These are phyloP conservation scores for Diphyllodes magnificus DNA, from an alignment of 2,113 vertebrate genomes.

Conservation along the genomic window DNA sequence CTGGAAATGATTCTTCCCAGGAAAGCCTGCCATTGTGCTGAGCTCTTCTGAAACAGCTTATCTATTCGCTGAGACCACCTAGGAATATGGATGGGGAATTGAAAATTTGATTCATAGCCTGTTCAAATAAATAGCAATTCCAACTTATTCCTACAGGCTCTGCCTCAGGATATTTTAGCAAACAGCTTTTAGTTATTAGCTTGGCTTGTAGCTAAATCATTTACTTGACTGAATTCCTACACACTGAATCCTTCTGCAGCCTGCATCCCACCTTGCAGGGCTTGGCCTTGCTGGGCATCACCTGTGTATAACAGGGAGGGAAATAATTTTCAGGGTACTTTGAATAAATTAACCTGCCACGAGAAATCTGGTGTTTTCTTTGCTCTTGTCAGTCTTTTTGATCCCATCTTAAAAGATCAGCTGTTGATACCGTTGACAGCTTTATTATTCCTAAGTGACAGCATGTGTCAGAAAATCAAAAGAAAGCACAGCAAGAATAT, in stretches of 20 bases:
- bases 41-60: background rate
- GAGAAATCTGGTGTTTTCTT: background rate
- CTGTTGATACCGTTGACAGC: background rate
- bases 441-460: conserved; percentile 27
- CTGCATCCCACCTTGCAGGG: background rate
- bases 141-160: background rate
- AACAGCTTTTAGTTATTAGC: background rate
- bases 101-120: background rate
- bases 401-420: background rate
- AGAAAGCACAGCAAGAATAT: background rate
- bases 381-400: background rate
- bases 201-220: background rate
- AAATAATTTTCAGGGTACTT: background rate
- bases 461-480: conserved; percentile 10
- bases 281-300: background rate
- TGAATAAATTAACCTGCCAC: background rate
- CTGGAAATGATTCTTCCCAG: background rate
- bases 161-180: background rate
- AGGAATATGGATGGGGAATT: background rate
- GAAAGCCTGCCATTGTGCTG: background rate
- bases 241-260: background rate
- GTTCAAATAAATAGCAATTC: conserved; percentile 14
- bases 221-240: background rate
- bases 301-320: background rate
- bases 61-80: background rate